These are phyloP conservation scores for Rhagoletis pomonella DNA, from an alignment of 1,140 invertebrate species.

Conservation along the genomic window DNA sequence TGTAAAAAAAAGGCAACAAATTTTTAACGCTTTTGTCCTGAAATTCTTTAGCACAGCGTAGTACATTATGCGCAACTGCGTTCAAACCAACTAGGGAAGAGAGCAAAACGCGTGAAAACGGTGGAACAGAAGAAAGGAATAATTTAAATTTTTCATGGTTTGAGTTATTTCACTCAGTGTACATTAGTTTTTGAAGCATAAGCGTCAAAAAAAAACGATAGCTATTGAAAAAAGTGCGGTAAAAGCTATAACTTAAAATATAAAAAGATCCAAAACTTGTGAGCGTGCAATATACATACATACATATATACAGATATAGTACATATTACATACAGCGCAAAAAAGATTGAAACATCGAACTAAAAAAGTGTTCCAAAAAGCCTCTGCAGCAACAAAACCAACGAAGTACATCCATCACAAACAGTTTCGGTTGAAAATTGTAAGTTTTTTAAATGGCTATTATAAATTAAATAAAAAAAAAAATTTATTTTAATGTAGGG, in stretches of 20 bases:
- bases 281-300: conserved; percentile 38
- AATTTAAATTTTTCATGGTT: neutral
- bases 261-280: neutral
- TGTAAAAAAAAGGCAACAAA: neutral
- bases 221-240: neutral
- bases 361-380: neutral
- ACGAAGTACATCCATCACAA: neutral
- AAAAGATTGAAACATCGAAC: neutral
- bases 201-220: neutral
- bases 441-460: neutral
- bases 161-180: neutral
- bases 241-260: neutral
- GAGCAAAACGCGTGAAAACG: conserved; percentile 8
- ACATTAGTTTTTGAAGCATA: neutral
- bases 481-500: neutral
- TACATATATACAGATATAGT: too few species aligned
- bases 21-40: neutral
- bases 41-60: neutral
- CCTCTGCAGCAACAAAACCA: neutral
- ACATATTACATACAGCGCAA: neutral
- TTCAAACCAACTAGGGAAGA: neutral
- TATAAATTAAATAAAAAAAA: neutral
- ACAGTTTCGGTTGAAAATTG: neutral
- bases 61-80: conserved; percentile 25
- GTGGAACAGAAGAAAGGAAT: neutral